Percentiles rank a stretch among this genome's conserved stretches.
Conservation (phyloP, 2,888 invertebrate genomes). For the Pycnomerus fuliginosus region DNA sequence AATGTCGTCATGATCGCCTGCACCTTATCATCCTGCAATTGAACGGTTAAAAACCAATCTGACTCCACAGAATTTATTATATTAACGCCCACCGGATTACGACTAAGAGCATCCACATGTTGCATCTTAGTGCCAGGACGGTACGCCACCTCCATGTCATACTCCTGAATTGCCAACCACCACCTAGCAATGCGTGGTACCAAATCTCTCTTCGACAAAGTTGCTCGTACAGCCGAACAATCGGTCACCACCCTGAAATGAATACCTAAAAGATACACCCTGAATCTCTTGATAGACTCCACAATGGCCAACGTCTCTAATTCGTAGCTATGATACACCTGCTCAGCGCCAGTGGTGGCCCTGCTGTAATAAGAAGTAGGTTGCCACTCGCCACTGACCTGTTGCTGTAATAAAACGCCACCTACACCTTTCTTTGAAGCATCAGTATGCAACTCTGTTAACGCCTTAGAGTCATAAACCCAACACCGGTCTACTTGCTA, state of each 20-base stretch:
- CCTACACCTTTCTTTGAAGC: slow-evolving; percentile 32
- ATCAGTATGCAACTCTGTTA: slow-evolving; percentile 36
- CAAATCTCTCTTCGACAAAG: slow-evolving; percentile 26
- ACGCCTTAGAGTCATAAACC: slow-evolving; percentile 27
- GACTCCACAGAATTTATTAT: too few species aligned
- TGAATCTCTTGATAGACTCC: slow-evolving; percentile 24
- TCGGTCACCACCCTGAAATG: slow-evolving; percentile 29
- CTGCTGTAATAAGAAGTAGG: slow-evolving; percentile 37
- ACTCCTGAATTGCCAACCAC: slow-evolving; percentile 30
- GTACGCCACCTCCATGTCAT: slow-evolving; percentile 24
- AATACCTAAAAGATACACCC: slow-evolving; percentile 24
- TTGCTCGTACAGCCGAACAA: slow-evolving; percentile 25
- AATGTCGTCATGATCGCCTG: slow-evolving; percentile 21
- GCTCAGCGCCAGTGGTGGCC: slow-evolving; percentile 34
- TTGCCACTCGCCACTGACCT: too few species aligned
- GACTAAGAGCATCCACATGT: slow-evolving; percentile 20
- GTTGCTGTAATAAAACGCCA: too few species aligned
- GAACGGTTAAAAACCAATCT: slow-evolving; percentile 29
- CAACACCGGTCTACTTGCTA: slow-evolving; percentile 27
- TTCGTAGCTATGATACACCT: slow-evolving; percentile 26
- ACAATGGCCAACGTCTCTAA: slow-evolving; percentile 32
- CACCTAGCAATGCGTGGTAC: slow-evolving; percentile 27
- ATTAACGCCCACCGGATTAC: too few species aligned
- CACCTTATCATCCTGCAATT: slow-evolving; percentile 24
- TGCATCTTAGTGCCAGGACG: slow-evolving; percentile 19